Evolutionary conservation across 2,888 invertebrate genomes (phyloP), one percentile per base, ranked within the genome.

Genomic region (Diaphora mendica): DNA sequence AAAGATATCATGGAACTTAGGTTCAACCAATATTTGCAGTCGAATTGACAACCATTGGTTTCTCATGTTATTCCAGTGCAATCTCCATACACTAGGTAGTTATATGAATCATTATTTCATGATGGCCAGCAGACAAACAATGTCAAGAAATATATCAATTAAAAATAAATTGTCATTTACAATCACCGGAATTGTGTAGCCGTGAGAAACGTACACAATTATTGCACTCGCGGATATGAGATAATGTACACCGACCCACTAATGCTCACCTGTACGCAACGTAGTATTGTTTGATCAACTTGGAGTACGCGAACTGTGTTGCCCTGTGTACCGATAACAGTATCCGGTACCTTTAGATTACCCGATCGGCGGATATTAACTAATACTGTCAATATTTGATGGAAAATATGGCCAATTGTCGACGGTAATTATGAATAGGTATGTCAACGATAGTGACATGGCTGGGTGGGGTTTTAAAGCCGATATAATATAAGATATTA

Each of bases 191-290:
- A 83, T 90, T 13, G 26, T 62, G 23, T 3, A 11, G 51, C 91
- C 94, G 94, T 95, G 95, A 87, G 95, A 95, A 95, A 92, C 79
- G 88, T 87, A 95, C 87, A 93, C 92, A 92, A 88, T 88, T 78
- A 82, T 85, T 86, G 85, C 86, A 87, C 81, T 83, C 85, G 91
- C 94, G 94, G 94, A 94, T 91, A 91, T 90, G 92, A 92, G 91
- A 93, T 94, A 93, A 86, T 73, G 68, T 81, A 77, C 77, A 79
- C 44, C 69, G 64, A 68, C 68, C 72, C 70, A 84, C 73, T 72
- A 79, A 80, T 79, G 69, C 69, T 79, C 75, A 73, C 76, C 59
- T 51, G 35, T 73, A 67, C 70, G 76, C 44, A 39, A 68, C 62
- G 30, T 79, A 81, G 76, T 83, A 77, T 74, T 72, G 70, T 76